These are phyloP conservation scores for Trochalopteron elliotii DNA, from an alignment of 2,113 vertebrate genomes.

Conservation along the genomic window DNA sequence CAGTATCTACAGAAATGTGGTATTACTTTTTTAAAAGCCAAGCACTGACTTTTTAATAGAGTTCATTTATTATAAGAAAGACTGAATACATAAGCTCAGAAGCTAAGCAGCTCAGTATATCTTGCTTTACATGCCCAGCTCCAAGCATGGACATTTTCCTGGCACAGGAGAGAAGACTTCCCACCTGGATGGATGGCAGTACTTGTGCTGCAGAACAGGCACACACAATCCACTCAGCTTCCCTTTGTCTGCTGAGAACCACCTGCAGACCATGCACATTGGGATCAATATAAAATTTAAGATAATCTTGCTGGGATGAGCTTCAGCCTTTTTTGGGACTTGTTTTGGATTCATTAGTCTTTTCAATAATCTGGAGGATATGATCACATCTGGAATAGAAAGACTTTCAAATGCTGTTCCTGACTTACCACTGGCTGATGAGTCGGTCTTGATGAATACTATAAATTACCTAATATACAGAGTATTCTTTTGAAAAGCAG, in stretches of 20 bases:
- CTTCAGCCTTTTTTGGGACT: neutral
- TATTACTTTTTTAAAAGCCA: neutral
- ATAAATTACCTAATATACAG: neutral
- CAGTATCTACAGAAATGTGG: neutral
- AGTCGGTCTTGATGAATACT: neutral
- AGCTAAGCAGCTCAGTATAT: neutral
- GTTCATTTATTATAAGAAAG: neutral
- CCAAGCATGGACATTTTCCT: neutral
- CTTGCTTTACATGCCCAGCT: neutral
- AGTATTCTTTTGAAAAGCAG: neutral
- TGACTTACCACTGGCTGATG: neutral
- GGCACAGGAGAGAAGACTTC: neutral
- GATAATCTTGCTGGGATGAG: neutral
- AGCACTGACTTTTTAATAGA: neutral
- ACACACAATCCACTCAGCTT: neutral
- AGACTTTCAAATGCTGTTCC: rapidly evolving
- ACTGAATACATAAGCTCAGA: neutral
- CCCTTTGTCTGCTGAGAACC: neutral
- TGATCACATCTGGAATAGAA: neutral
- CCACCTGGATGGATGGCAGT: neutral
- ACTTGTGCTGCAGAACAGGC: neutral
- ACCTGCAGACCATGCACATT: neutral
- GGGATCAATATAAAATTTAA: neutral
- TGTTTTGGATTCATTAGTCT: neutral
- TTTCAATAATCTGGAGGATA: neutral